Evolutionary conservation across 1,140 invertebrate species (phyloP), one percentile per base, ranked within the genome.

Genomic region (Lanistes nyassanus): DNA sequence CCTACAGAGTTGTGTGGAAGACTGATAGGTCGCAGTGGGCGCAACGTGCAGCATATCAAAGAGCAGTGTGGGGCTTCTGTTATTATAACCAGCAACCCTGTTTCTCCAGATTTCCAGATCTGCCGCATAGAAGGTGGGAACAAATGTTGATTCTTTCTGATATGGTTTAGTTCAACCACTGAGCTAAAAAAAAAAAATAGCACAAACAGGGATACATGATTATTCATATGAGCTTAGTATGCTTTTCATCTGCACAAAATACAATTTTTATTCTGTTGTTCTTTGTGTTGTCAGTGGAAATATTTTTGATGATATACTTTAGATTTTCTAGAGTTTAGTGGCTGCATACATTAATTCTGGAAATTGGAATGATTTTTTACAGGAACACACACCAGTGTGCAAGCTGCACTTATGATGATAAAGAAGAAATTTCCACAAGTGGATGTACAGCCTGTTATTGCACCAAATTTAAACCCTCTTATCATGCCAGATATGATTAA

Each of bases 1-100:
- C 94, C 95, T 16, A 84, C 88, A 42, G 85, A 91, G 58, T 86
- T 96, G 62, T 95, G 97, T 76, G 97, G 97, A 23, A 92, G 93
- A 51, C 90, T 99, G 72, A 98, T 98, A 85, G 97, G 97, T 39
- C 92, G 92, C 81, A 92, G 93, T 80, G 96, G 96, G 31, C 90
- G 90, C n/a, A 94, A 94, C 88, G 93, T 98, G 21, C 93, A 94
- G 69, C 92, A 92, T 80, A 94, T 98, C 62, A 96, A 95, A 85
- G 82, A 91, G 4, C 93, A 93, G 81, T 94, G 95, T 0, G 92
- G 93, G 81, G 94, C 95, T 26, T 93, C 91, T 81, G 93, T 98
- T 60, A 89, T 92, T 67, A 92, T 98, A 9, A 94, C 93, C 87
- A 92, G 92, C 82, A 94, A 96, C 89, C 93, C 93, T 19, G 90